phyloP scores from a whole-genome alignment of 2,113 vertebrate species.

The Pitta sordida region DNA sequence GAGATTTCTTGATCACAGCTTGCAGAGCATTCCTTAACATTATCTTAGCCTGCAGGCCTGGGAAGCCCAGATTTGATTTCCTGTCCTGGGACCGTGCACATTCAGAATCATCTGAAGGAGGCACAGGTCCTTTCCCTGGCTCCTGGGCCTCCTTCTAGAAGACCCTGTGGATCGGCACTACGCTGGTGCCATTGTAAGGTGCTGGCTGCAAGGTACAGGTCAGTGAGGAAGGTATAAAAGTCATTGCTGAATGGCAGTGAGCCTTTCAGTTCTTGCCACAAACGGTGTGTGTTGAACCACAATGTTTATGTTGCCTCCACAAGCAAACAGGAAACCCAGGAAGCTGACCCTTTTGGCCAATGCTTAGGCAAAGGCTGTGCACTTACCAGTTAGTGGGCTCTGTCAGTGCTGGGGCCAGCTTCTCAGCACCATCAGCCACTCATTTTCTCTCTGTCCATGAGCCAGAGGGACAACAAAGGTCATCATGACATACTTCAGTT shows the following conservation, averaged over 20 bases:
- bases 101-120: not conserved
- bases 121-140: not conserved
- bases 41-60: not conserved
- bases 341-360: not conserved
- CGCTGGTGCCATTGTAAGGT: accelerated
- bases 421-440: not conserved
- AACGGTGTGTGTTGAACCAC: not conserved
- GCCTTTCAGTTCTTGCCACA: not conserved
- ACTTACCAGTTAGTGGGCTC: not conserved
- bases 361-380: not conserved
- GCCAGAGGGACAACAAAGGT: not conserved
- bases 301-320: not conserved
- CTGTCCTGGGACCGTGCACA: too few relatives aligned
- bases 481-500: not conserved
- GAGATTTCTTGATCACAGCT: not conserved
- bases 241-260: not conserved
- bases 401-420: not conserved
- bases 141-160: not conserved
- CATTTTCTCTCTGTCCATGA: not conserved
- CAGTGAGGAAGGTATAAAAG: not conserved
- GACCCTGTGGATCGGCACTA: not conserved
- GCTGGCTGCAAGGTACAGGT: not conserved
- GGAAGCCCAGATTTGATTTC: not conserved
- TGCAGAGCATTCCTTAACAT: not conserved
- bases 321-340: not conserved